Percentiles rank a stretch among this genome's conserved stretches.
Evolutionary conservation across 2,113 vertebrate species (phyloP).

Genomic region (Cettia cetti): DNA sequence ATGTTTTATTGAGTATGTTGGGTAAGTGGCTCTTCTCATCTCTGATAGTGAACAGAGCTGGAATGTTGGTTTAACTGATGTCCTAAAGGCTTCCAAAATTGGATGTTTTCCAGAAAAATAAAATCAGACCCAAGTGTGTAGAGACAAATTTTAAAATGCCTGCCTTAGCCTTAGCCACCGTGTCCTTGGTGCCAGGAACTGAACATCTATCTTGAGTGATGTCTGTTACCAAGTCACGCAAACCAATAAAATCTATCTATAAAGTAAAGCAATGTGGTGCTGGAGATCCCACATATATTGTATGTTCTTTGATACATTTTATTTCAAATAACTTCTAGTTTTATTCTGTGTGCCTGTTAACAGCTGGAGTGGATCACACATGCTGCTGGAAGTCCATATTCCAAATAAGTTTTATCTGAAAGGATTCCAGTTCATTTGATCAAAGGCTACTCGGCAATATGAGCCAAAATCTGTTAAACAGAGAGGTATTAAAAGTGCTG

Average conservation of each 20-base stretch:
- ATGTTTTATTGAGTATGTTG: not conserved
- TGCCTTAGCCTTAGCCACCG: not conserved
- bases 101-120: not conserved
- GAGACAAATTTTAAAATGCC: not conserved
- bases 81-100: not conserved
- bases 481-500: not conserved
- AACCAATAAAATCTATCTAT: not conserved
- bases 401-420: not conserved
- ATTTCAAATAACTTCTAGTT: not conserved
- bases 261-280: not conserved
- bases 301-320: not conserved
- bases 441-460: not conserved
- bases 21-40: not conserved
- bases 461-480: not conserved
- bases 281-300: not conserved
- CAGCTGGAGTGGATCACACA: not conserved
- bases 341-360: not conserved
- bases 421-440: not conserved
- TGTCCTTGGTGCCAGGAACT: not conserved
- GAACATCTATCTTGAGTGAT: not conserved
- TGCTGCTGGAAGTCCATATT: not conserved
- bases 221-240: not conserved
- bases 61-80: not conserved
- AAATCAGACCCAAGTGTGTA: not conserved
- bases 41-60: not conserved